These are phyloP conservation scores for Syndactyla subalaris DNA, from an alignment of 2,797 vertebrate genomes.

Conservation along the genomic window DNA sequence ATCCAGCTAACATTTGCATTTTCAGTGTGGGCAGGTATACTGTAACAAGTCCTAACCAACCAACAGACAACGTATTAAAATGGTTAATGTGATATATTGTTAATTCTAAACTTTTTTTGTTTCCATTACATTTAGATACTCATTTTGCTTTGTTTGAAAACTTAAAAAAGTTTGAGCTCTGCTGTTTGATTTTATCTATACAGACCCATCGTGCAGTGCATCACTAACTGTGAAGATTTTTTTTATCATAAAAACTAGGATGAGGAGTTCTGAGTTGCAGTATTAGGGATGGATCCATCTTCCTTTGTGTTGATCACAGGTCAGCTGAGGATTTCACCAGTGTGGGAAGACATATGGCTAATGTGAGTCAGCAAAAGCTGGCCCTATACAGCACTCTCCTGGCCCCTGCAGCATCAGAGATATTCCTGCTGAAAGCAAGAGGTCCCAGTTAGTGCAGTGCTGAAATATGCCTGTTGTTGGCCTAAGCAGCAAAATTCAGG, in stretches of 20 bases:
- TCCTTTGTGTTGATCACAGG: rapidly evolving
- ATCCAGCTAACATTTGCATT: not conserved
- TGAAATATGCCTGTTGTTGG: not conserved
- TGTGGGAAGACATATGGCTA: not conserved
- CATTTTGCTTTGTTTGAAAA: not conserved
- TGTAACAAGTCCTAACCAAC: not conserved
- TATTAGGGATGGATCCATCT: not conserved
- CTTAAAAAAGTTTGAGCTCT: not conserved
- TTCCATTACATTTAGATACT: not conserved
- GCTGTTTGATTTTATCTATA: not conserved
- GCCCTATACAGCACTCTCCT: not conserved
- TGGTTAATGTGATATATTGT: not conserved
- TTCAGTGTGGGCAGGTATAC: not conserved
- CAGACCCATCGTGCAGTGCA: not conserved
- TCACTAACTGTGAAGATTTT: not conserved
- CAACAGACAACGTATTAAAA: not conserved
- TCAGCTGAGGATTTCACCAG: not conserved
- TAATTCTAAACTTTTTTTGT: not conserved
- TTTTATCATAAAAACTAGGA: not conserved
- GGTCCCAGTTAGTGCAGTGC: not conserved
- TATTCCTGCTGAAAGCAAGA: not conserved
- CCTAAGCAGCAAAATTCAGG: not conserved
- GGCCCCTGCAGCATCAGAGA: not conserved
- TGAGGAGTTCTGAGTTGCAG: not conserved
- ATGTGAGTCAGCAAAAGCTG: not conserved